Conservation (phyloP, 1,140 invertebrate species). For the Eurosta solidaginis region DNA sequence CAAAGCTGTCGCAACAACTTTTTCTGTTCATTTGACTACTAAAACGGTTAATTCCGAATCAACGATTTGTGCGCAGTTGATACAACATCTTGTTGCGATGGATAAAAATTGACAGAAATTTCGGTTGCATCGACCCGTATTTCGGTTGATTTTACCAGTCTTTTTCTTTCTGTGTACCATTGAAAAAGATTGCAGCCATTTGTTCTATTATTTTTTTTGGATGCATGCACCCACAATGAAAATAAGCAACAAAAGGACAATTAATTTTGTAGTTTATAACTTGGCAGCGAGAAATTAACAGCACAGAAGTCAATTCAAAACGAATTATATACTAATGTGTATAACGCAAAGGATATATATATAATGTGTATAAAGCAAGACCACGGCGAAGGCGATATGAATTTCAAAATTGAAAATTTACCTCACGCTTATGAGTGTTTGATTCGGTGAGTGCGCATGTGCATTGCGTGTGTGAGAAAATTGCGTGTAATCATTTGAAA, state of each 20-base stretch:
- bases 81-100: no score
- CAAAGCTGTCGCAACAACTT: no score
- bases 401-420: not conserved
- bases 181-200: conserved; percentile 7
- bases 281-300: conserved; percentile 28
- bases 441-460: not conserved
- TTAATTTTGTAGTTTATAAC: conserved; percentile 18
- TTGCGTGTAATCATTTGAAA: conserved; percentile 3
- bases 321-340: conserved; percentile 6
- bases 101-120: no score
- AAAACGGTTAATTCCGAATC: no score
- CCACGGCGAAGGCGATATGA: not conserved
- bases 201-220: not conserved
- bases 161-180: no score
- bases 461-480: conserved; percentile 20
- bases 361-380: not conserved
- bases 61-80: no score
- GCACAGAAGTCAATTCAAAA: conserved; percentile 22
- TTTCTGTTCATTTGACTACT: no score
- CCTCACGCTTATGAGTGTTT: not conserved
- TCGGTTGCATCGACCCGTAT: no score
- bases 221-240: conserved; percentile 16
- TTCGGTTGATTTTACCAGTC: no score
- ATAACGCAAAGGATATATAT: not conserved
- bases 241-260: not conserved